Evolutionary conservation across 2,888 invertebrate genomes (phyloP).

Genomic region (Corbicula japonica): DNA sequence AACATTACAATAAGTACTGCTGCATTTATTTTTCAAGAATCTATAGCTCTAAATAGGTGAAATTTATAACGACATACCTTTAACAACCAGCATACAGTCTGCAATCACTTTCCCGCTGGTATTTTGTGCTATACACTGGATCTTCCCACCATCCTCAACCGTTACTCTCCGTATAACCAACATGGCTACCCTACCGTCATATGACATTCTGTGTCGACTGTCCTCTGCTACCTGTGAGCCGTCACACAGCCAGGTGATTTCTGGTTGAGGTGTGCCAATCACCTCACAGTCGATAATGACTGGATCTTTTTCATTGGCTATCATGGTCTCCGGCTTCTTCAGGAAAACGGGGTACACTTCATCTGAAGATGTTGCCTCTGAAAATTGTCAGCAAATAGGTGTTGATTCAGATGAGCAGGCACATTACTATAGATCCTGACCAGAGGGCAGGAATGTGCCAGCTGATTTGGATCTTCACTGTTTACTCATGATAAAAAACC

Average conservation of each 20-base stretch:
- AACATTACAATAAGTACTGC: too few species aligned
- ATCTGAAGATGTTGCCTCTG: constrained; percentile 64
- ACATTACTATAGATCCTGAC: too few species aligned
- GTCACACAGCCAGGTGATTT: constrained; percentile 75
- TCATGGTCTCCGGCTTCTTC: constrained; percentile 71
- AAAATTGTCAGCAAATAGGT: too few species aligned
- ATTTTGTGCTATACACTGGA: constrained; percentile 78
- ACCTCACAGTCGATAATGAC: constrained; percentile 79
- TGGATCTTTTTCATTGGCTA: constrained; percentile 71
- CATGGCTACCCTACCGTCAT: constrained; percentile 77
- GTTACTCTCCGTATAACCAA: constrained; percentile 72
- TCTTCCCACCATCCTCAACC: constrained; percentile 75
- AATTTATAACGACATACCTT: constrained; percentile 65
- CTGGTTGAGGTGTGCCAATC: constrained; percentile 79
- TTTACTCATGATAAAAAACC: too few species aligned
- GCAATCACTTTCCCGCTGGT: constrained; percentile 74
- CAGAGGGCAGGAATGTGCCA: too few species aligned
- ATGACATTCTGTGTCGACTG: constrained; percentile 58
- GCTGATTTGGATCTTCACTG: too few species aligned
- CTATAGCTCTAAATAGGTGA: background rate
- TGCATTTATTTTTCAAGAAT: too few species aligned
- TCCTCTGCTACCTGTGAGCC: constrained; percentile 56
- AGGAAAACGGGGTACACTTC: constrained; percentile 78
- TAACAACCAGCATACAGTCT: constrained; percentile 75
- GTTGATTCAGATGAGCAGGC: too few species aligned